These are phyloP conservation scores for Globodera rostochiensis DNA, from an alignment of 1,140 invertebrate species.

Conservation along the genomic window DNA sequence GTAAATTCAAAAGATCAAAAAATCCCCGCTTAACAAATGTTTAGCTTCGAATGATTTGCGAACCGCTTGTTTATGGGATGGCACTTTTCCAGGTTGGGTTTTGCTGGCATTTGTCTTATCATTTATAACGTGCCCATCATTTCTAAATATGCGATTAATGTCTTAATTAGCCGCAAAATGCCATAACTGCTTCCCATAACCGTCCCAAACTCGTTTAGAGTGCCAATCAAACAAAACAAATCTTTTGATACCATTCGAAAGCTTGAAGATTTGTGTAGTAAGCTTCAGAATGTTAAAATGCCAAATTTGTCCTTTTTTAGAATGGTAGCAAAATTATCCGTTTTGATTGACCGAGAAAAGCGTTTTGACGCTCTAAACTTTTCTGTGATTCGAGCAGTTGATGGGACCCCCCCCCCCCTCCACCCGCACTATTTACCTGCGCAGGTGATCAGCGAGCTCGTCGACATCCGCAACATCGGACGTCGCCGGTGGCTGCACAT, in stretches of 20 bases:
- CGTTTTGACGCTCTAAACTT: too few relatives aligned
- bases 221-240: too few relatives aligned
- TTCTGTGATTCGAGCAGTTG: not conserved
- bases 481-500: conserved; percentile 60
- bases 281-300: too few relatives aligned
- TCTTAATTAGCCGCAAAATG: too few relatives aligned
- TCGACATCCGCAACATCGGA: conserved; percentile 58
- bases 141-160: too few relatives aligned
- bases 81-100: conserved; percentile 41
- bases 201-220: not conserved
- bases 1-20: conserved; percentile 6
- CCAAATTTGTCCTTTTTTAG: too few relatives aligned
- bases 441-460: conserved; percentile 47
- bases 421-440: not conserved
- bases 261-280: too few relatives aligned
- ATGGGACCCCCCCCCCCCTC: not conserved
- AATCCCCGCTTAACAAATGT: not conserved
- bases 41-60: conserved; percentile 49
- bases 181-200: not conserved
- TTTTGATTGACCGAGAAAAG: too few relatives aligned
- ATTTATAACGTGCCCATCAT: not conserved
- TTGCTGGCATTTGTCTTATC: not conserved
- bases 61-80: conserved; percentile 47
- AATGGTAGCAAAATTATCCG: too few relatives aligned
- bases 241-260: too few relatives aligned